These are phyloP conservation scores for Epirrhoe tristata DNA, from an alignment of 2,888 invertebrate genomes.

Conservation along the genomic window DNA sequence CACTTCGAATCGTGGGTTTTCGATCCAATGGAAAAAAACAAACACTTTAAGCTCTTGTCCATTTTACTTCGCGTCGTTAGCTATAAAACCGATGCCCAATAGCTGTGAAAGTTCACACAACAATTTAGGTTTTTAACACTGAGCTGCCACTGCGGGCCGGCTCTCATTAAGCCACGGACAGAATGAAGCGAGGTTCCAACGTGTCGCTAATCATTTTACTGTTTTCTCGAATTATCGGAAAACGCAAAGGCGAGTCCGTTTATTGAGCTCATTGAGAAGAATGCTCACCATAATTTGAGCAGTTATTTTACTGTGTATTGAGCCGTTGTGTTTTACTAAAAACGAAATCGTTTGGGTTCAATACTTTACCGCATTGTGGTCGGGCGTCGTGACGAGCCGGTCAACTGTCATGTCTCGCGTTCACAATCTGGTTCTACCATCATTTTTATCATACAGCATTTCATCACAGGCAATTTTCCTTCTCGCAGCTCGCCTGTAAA, in stretches of 20 bases:
- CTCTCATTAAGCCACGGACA: conserved; percentile 69
- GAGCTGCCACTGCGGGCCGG: conserved; percentile 64
- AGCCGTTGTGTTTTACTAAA: conserved; percentile 17
- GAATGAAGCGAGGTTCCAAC: conserved; percentile 54
- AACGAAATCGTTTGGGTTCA: conserved; percentile 16
- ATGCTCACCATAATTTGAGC: conserved; percentile 36
- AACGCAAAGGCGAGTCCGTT: conserved; percentile 46
- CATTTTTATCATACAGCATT: conserved; percentile 67
- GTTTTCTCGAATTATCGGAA: conserved; percentile 65
- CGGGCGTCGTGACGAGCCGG: conserved; percentile 23
- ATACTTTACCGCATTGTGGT: conserved; percentile 20
- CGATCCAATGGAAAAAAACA: conserved; percentile 57
- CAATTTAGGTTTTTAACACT: conserved; percentile 83
- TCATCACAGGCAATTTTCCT: conserved; percentile 79
- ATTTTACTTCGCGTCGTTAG: conserved; percentile 55
- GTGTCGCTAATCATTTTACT: conserved; percentile 79
- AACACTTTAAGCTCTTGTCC: conserved; percentile 58
- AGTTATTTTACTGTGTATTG: conserved; percentile 26
- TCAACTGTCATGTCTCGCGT: conserved; percentile 33
- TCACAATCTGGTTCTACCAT: conserved; percentile 35
- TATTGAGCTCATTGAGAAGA: conserved; percentile 45
- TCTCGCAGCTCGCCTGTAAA: conserved; percentile 69
- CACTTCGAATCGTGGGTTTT: conserved; percentile 55
- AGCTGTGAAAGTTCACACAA: conserved; percentile 85
- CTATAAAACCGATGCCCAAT: conserved; percentile 73